Conservation (phyloP, 2,888 invertebrate genomes). For the Tipula unca region DNA sequence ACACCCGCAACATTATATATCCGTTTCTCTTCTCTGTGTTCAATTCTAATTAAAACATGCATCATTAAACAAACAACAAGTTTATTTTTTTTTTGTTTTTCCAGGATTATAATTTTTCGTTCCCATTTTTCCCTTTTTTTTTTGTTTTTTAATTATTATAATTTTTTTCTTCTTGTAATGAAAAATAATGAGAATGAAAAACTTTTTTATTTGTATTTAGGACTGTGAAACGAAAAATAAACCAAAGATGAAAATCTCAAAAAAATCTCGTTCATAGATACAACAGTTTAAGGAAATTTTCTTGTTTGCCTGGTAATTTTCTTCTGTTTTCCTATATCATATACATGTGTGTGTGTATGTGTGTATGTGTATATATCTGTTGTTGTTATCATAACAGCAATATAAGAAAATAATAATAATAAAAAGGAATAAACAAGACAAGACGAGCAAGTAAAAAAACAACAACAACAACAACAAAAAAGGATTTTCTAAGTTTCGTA, state of each 20-base stretch:
- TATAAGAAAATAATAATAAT: neutral
- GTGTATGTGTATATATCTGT: neutral
- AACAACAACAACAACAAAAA: neutral
- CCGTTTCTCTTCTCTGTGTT: neutral
- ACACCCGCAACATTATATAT: neutral
- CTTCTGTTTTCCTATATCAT: neutral
- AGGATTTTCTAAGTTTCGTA: neutral
- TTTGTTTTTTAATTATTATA: neutral
- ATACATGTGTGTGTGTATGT: neutral
- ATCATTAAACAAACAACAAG: slow-evolving; percentile 8
- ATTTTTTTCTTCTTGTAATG: neutral
- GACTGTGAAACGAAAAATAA: neutral
- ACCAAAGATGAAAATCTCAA: neutral
- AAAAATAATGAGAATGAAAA: neutral
- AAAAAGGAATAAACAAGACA: neutral
- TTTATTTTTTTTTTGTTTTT: neutral
- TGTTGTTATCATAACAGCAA: neutral
- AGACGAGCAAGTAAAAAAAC: neutral
- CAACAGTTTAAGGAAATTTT: neutral
- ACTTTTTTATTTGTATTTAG: neutral
- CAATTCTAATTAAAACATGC: slow-evolving; percentile 8
- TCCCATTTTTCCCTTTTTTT: neutral
- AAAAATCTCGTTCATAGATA: neutral
- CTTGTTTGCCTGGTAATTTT: slow-evolving; percentile 14
- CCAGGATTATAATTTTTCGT: neutral